Evolutionary conservation across 2,113 vertebrate species (phyloP).

Genomic region (Saimiri boliviensis): DNA sequence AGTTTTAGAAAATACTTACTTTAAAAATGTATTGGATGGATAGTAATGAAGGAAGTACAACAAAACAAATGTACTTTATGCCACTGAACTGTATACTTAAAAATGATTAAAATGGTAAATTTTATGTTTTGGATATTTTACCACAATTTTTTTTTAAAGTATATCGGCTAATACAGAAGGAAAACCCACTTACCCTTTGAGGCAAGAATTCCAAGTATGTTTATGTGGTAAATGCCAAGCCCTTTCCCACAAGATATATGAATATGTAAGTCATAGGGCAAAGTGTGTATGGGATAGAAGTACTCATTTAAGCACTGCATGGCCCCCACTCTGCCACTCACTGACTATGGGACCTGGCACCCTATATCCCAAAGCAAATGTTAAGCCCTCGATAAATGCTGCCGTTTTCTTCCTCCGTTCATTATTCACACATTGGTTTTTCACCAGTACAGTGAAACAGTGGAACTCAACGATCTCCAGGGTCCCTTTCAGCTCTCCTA

Average conservation of each 20-base stretch:
- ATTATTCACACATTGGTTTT: background rate
- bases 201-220: background rate
- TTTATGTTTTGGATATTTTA: background rate
- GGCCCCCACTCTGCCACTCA: background rate
- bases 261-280: background rate
- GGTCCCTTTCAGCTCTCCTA: background rate
- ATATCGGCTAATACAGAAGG: background rate
- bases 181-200: background rate
- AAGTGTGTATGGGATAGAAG: background rate
- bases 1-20: background rate
- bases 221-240: background rate
- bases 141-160: background rate
- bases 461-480: background rate
- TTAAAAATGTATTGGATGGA: background rate
- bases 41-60: background rate
- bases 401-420: background rate
- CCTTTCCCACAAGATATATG: background rate
- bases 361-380: background rate
- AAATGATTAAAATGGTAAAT: background rate
- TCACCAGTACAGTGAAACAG: background rate
- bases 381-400: background rate
- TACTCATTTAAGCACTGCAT: background rate
- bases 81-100: background rate
- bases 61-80: background rate
- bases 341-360: background rate